A percentile compares a stretch with the other conserved stretches of the same genome.
Evolutionary conservation across 2,888 invertebrate genomes (phyloP).

Genomic region (Bellardia bayeri): DNA sequence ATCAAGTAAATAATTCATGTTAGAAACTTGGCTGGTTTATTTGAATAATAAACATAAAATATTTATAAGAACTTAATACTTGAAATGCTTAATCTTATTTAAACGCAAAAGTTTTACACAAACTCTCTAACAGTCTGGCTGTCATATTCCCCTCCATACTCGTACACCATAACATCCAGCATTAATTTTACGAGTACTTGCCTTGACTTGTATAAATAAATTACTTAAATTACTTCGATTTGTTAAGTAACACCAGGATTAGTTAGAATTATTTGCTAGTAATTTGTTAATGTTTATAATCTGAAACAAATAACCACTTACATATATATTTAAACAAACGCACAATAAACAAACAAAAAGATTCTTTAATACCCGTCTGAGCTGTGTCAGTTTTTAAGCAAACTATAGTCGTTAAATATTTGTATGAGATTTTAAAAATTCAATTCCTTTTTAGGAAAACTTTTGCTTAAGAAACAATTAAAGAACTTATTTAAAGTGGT

Average conservation of each 20-base stretch:
- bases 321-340: constrained; percentile 3
- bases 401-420: neutral
- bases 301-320: neutral
- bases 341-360: neutral
- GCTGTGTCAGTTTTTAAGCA: neutral
- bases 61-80: neutral
- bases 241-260: constrained; percentile 75
- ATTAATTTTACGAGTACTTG: neutral
- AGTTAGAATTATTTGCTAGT: constrained; percentile 80
- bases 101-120: neutral
- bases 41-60: neutral
- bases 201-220: neutral
- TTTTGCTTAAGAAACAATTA: neutral
- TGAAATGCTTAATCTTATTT: neutral
- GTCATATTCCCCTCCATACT: neutral
- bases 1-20: too few relatives aligned
- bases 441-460: neutral
- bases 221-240: constrained; percentile 44
- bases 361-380: neutral
- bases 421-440: neutral
- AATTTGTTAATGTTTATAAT: constrained; percentile 78
- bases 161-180: neutral
- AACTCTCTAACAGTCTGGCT: neutral
- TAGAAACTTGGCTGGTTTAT: neutral
- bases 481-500: neutral